Conservation (phyloP, 2,113 vertebrate genomes). For the Brachionichthys hirsutus region DNA sequence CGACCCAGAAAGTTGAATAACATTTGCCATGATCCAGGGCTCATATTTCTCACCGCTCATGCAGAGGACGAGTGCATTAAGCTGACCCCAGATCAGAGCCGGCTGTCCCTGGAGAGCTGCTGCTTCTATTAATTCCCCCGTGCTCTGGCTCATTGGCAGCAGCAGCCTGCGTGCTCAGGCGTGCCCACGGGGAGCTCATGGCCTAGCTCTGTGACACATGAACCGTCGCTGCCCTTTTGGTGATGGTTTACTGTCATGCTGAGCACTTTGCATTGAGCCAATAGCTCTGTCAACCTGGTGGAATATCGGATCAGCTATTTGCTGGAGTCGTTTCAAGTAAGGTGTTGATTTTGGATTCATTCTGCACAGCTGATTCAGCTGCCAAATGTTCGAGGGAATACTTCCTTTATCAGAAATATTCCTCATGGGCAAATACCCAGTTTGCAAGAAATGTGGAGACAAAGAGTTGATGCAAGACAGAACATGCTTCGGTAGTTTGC, state of each 20-base stretch:
- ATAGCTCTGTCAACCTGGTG: constrained; percentile 8
- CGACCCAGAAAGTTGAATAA: constrained; percentile 65
- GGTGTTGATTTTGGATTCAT: constrained; percentile 1
- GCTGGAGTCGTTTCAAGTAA: neutral
- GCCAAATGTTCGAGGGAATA: neutral
- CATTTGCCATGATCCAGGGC: constrained; percentile 58
- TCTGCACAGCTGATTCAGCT: constrained; percentile 15
- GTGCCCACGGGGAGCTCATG: constrained; percentile 54
- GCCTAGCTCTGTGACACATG: constrained; percentile 54
- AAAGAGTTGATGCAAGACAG: too few relatives aligned
- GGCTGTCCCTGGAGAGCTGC: constrained; percentile 69
- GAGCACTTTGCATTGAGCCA: constrained; percentile 20
- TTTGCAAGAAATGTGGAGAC: too few relatives aligned
- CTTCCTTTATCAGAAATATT: too few relatives aligned
- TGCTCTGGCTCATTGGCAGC: constrained; percentile 62
- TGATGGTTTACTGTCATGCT: constrained; percentile 23
- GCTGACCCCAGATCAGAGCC: constrained; percentile 66
- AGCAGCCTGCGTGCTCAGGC: constrained; percentile 69
- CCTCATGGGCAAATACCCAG: too few relatives aligned
- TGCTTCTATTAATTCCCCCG: constrained; percentile 72
- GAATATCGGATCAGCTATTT: constrained; percentile 20
- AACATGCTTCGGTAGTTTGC: too few relatives aligned
- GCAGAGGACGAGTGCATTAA: constrained; percentile 61
- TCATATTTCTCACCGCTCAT: constrained; percentile 64
- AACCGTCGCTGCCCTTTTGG: constrained; percentile 25